Evolutionary conservation across 2,113 vertebrate species (phyloP), one percentile per base, ranked within the genome.

Genomic region (Varanus komodoensis): DNA sequence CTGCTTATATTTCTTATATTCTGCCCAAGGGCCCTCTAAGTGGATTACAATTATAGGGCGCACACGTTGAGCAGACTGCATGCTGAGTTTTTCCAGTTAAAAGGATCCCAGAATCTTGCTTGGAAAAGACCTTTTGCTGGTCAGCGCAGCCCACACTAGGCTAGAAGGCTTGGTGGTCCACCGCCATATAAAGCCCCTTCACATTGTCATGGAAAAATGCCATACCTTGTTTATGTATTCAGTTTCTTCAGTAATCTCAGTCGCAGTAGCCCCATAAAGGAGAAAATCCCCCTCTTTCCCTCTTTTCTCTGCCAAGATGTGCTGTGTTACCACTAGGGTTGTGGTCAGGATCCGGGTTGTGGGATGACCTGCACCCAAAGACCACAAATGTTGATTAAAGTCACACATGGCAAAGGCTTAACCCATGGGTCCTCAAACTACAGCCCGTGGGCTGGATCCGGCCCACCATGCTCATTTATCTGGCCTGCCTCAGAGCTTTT

Each of bases 221-320:
- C 14, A 32, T 90, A 97, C 97, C 96, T 96, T 94, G 91, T 75
- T 96, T 71, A 97, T 94, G 0, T 97, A 97, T 67, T 97, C 96
- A 0, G 96, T 97, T 92, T 98, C 97, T 91, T 97, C 96, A 3
- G 84, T 95, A 83, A 97, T 84, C 21, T 96, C 95, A 74, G 94
- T 82, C 0, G 92, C 84, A 0, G 92, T 91, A 3, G 95, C 93
- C 14, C 92, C 94, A 34, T 89, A 95, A 0, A 89, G 81, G 52
- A 94, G 17, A 11, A 85, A 87, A 73, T 71, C 38, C 54, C 96
- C 95, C 81, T 2, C 87, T 0, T 4, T 57, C 25, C 84, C 87
- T 0, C 0, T 87, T 15, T 52, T 78, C 27, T 74, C 82, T 23
- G 1, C 74, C 0, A 90, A 84, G 2, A 93, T 0, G 1, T 94